Evolutionary conservation across 2,888 invertebrate genomes (phyloP), one percentile per base, ranked within the genome.

Genomic region (Syrista parreyssii): DNA sequence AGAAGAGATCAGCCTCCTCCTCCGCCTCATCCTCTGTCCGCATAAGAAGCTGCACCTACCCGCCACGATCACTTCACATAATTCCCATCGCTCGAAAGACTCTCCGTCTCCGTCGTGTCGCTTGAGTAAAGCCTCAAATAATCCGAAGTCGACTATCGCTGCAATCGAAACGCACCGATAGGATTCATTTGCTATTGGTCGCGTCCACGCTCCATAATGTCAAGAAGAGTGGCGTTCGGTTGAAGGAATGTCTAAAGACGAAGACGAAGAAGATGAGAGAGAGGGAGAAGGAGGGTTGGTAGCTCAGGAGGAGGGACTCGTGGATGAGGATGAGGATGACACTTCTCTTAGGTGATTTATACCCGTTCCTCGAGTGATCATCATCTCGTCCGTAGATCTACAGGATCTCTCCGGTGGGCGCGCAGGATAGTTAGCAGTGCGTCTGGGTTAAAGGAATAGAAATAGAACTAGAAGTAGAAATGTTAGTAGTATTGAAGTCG

Each of bases 311-410:
- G 55, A 23, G 55, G 55, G 9, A 23, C 55, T 23, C 55, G 55
- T 55, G 71, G 71, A 71, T 12, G 71, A 78, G 72, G 75, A 36
- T 80, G 80, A 76, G 86, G 87, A 89, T 88, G 89, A 89, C 89
- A 89, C 89, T 89, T 89, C 88, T 88, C 85, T 83, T 86, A 84
- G 85, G 88, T 89, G 89, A 89, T 89, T 89, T 89, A 89, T 89
- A 88, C 86, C 86, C 87, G 86, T 81, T 86, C 85, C 82, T 85
- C 86, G 87, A 88, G 86, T 88, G 89, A 88, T 88, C 89, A 88
- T 88, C 89, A 89, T 89, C 89, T 89, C 85, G 82, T 80, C 84
- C 86, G 86, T 86, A 86, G 88, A 89, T 89, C 89, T 88, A 88
- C 88, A 87, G 88, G 86, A 88, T 89, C 87, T 88, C 82, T 12